Evolutionary conservation across 2,113 vertebrate genomes (phyloP).

Genomic region (Myanophis thanlyinensis): DNA sequence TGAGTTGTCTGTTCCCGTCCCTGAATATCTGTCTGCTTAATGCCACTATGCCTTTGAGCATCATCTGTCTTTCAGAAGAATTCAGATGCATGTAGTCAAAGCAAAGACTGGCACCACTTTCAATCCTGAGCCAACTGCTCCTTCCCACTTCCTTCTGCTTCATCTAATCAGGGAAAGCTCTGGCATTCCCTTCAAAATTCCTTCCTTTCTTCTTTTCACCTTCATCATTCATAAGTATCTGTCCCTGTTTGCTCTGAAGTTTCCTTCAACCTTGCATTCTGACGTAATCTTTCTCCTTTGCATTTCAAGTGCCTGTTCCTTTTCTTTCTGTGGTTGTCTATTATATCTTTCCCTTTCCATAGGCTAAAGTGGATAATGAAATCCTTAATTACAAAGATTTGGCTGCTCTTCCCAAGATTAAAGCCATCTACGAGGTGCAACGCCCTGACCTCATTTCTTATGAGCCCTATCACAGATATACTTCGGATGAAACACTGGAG

Average conservation of each 20-base stretch:
- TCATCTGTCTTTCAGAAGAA: background rate
- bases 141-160: slow-evolving; percentile 17
- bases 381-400: slow-evolving; percentile 99
- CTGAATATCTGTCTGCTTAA: background rate
- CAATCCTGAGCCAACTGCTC: background rate
- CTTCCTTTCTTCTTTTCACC: background rate
- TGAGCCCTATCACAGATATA: slow-evolving; percentile 95
- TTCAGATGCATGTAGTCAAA: background rate
- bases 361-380: slow-evolving; percentile 99
- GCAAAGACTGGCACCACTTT: background rate
- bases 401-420: slow-evolving; percentile 98
- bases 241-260: slow-evolving; percentile 27
- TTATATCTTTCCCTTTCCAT: slow-evolving; percentile 73
- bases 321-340: slow-evolving; percentile 65
- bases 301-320: slow-evolving; percentile 31
- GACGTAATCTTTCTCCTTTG: slow-evolving; percentile 51
- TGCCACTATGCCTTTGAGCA: background rate
- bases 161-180: background rate
- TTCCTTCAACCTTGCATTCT: slow-evolving; percentile 11
- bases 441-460: slow-evolving; percentile 95
- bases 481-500: slow-evolving; percentile 94
- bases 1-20: accelerated
- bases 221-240: background rate
- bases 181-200: background rate
- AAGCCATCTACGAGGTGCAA: slow-evolving; percentile 98